Percentiles rank a stretch among this genome's conserved stretches.
Conservation (phyloP, 2,113 vertebrate genomes). For the Aepyceros melampus region DNA sequence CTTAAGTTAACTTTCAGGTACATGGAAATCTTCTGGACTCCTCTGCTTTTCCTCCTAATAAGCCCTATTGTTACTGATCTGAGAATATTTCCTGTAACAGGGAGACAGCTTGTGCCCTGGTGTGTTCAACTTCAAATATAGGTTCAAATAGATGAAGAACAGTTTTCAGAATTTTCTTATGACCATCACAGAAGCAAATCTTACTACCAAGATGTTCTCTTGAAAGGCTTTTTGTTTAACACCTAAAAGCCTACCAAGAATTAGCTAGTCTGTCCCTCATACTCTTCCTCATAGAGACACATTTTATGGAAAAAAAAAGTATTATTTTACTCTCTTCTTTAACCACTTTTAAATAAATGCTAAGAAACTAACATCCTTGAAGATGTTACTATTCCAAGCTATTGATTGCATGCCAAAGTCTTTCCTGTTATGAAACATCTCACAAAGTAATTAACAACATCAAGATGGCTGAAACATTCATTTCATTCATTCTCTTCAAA, state of each 20-base stretch:
- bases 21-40: background rate
- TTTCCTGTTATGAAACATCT: conserved; percentile 54
- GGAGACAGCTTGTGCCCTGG: background rate
- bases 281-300: background rate
- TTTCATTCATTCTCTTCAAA: conserved; percentile 33
- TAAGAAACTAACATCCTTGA: background rate
- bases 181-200: background rate
- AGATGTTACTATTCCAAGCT: conserved; percentile 44
- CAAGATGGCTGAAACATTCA: conserved; percentile 23
- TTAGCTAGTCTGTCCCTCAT: background rate
- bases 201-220: background rate
- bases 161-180: background rate
- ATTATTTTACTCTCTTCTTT: background rate
- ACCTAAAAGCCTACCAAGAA: background rate
- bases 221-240: background rate
- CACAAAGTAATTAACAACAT: conserved; percentile 54
- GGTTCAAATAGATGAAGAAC: background rate
- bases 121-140: background rate
- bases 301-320: background rate
- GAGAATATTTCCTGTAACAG: background rate
- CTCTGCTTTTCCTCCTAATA: background rate
- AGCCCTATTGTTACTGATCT: background rate
- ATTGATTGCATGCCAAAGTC: conserved; percentile 21
- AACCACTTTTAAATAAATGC: conserved; percentile 41
- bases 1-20: background rate